These are phyloP conservation scores for Dynastes grantii DNA, from an alignment of 2,888 invertebrate species.

Conservation along the genomic window DNA sequence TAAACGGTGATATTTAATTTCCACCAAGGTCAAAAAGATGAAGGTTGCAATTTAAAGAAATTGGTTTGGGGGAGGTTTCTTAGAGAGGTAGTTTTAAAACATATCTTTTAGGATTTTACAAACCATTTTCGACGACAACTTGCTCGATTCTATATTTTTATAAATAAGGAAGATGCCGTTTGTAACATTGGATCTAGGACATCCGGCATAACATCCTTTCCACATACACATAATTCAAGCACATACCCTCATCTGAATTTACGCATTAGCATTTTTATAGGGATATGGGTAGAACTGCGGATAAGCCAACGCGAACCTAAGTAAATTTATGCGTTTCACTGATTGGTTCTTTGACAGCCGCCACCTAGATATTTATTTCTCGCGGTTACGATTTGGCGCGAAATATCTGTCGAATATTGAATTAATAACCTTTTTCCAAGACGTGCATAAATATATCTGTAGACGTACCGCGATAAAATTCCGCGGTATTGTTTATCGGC, in stretches of 20 bases:
- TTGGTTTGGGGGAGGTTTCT: too few species aligned
- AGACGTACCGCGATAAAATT: background rate
- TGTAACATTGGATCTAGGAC: too few species aligned
- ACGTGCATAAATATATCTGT: slow-evolving; percentile 27
- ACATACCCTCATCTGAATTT: background rate
- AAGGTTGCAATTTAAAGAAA: too few species aligned
- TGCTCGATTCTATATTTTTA: too few species aligned
- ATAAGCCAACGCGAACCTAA: slow-evolving; percentile 16
- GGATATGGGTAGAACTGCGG: too few species aligned
- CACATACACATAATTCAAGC: background rate
- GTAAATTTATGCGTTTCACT: slow-evolving; percentile 54
- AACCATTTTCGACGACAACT: too few species aligned
- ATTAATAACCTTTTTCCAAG: slow-evolving; percentile 29
- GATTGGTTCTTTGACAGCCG: slow-evolving; percentile 53
- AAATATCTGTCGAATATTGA: slow-evolving; percentile 31
- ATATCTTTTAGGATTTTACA: too few species aligned
- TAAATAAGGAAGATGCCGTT: too few species aligned
- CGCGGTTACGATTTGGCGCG: background rate
- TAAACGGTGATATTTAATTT: too few species aligned
- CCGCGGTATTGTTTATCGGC: background rate
- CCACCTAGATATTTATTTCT: slow-evolving; percentile 50
- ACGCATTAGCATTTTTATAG: background rate
- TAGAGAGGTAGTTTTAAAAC: too few species aligned
- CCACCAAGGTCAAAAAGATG: too few species aligned
- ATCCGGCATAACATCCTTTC: too few species aligned